Evolutionary conservation across 2,888 invertebrate genomes (phyloP).

Genomic region (Cerceris rybyensis): DNA sequence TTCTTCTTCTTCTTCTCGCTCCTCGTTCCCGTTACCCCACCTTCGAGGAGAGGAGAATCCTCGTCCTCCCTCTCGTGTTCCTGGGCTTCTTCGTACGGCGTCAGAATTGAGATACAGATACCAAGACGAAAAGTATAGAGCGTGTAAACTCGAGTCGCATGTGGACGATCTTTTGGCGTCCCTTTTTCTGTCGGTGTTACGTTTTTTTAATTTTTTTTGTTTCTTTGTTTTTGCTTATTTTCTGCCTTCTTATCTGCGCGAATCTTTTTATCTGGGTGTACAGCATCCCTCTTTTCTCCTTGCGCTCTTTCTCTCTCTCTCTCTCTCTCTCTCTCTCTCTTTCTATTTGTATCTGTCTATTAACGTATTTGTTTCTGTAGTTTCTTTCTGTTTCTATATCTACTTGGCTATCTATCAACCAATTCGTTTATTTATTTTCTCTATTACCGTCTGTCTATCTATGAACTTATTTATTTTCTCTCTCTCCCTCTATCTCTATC

Average conservation of each 20-base stretch:
- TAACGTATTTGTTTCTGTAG: neutral
- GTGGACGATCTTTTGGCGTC: slow-evolving; percentile 59
- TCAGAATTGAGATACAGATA: slow-evolving; percentile 79
- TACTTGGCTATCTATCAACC: too few species aligned
- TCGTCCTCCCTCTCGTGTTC: neutral
- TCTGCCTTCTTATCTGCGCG: slow-evolving; percentile 10
- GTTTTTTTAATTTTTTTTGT: slow-evolving; percentile 18
- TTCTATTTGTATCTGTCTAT: neutral
- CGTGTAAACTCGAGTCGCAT: slow-evolving; percentile 70
- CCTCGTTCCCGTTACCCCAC: slow-evolving; percentile 20
- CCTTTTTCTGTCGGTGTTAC: slow-evolving; percentile 23
- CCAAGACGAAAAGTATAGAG: slow-evolving; percentile 76
- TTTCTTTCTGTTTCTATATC: too few species aligned
- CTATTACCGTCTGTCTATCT: too few species aligned
- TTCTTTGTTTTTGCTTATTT: slow-evolving; percentile 12
- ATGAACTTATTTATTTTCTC: neutral
- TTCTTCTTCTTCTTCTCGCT: slow-evolving; percentile 32
- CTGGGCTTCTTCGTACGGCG: slow-evolving; percentile 61
- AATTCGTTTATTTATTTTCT: too few species aligned
- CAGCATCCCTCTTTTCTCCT: slow-evolving; percentile 5
- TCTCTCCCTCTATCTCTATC: neutral
- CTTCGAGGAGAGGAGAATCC: neutral
- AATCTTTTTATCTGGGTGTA: slow-evolving; percentile 9
- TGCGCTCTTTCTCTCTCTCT: slow-evolving; percentile 21
- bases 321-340: neutral